Percentiles rank a stretch among this genome's conserved stretches.
phyloP scores from a whole-genome alignment of 1,140 invertebrate species.

The Eumeta japonica region DNA sequence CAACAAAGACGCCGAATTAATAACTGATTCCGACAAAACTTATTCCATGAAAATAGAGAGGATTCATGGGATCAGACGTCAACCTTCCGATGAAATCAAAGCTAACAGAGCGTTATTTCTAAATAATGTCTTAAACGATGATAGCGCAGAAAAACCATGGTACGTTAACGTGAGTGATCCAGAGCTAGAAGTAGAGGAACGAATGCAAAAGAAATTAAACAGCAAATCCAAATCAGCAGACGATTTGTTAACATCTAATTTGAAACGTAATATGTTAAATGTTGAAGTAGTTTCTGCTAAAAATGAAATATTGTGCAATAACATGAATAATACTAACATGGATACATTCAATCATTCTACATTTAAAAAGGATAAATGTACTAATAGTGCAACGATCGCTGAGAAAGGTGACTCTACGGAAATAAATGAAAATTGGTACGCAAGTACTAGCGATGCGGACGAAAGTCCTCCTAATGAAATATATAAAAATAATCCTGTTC shows the following conservation, averaged over 20 bases:
- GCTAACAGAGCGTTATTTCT: conserved; percentile 44
- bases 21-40: conserved; percentile 44
- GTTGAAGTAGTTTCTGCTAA: conserved; percentile 41
- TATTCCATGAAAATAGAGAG: conserved; percentile 52
- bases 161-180: conserved; percentile 54
- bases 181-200: conserved; percentile 46
- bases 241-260: conserved; percentile 32
- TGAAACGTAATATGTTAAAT: conserved; percentile 29
- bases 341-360: conserved; percentile 25
- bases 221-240: conserved; percentile 42
- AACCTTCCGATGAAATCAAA: conserved; percentile 48
- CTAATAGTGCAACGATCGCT: no score
- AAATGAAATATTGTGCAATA: conserved; percentile 47
- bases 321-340: conserved; percentile 25
- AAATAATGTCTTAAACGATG: conserved; percentile 42
- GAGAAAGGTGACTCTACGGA: conserved; percentile 35
- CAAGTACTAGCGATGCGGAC: conserved; percentile 66
- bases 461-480: conserved; percentile 64
- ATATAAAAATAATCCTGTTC: conserved; percentile 71
- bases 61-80: conserved; percentile 49
- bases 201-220: conserved; percentile 24
- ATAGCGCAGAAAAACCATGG: conserved; percentile 48
- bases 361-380: no score
- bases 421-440: conserved; percentile 69
- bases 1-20: conserved; percentile 39